These are phyloP conservation scores for Coracias cyanogaster DNA, from an alignment of 2,797 vertebrate species.

Conservation along the genomic window DNA sequence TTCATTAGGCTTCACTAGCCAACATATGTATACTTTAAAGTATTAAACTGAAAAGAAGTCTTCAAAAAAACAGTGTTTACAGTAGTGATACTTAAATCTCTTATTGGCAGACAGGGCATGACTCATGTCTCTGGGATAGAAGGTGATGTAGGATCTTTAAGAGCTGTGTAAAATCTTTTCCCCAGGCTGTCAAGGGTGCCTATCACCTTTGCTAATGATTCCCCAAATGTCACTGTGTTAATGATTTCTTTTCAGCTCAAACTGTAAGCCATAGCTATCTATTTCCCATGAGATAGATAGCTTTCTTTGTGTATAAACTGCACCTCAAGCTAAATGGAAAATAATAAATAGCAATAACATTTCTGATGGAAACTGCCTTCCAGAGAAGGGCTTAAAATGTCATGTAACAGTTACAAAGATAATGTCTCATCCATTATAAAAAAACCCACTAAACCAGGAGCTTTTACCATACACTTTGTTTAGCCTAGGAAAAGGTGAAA, in stretches of 20 bases:
- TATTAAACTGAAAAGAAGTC: not conserved
- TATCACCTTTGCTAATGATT: constrained; percentile 48
- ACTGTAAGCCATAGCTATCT: not conserved
- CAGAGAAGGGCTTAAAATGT: not conserved
- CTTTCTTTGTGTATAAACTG: not conserved
- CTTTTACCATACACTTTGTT: not conserved
- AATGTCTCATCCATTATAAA: not conserved
- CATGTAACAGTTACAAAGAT: not conserved
- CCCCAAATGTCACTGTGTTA: constrained; percentile 21
- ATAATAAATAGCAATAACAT: not conserved
- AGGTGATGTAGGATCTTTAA: not conserved
- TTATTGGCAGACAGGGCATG: not conserved
- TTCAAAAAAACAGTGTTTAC: not conserved
- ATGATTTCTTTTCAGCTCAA: constrained; percentile 7
- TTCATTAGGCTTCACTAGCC: not conserved
- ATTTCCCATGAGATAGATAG: not conserved
- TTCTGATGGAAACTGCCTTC: not conserved
- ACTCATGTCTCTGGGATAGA: not conserved
- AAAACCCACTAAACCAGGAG: not conserved
- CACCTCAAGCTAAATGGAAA: not conserved
- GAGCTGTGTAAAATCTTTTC: not conserved
- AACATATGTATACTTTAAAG: not conserved
- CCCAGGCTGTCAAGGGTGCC: not conserved
- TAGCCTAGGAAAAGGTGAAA: not conserved
- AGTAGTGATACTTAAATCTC: not conserved